These are phyloP conservation scores for Drosophila affinis DNA, from an alignment of 2,888 invertebrate species.

Conservation along the genomic window DNA sequence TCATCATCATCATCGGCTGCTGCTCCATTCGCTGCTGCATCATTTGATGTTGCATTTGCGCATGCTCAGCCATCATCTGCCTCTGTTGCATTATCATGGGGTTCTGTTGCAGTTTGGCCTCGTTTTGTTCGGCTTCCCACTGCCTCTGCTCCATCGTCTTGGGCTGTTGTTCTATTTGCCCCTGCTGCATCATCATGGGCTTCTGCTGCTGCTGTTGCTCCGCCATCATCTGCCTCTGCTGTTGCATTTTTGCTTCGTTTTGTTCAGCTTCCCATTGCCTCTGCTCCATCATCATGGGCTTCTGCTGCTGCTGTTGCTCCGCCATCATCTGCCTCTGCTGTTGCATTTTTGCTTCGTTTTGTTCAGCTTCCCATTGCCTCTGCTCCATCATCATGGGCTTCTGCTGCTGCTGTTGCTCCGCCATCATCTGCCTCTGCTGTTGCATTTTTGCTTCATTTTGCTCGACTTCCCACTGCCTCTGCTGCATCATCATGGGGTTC, in stretches of 20 bases:
- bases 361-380: slow-evolving; percentile 36
- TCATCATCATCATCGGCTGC: slow-evolving; percentile 6
- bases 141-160: slow-evolving; percentile 13
- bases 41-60: slow-evolving; percentile 37
- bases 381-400: slow-evolving; percentile 17
- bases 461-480: slow-evolving; percentile 36
- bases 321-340: slow-evolving; percentile 33
- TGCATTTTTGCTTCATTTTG: slow-evolving; percentile 25
- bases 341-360: slow-evolving; percentile 23
- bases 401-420: too few species aligned
- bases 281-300: slow-evolving; percentile 13
- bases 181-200: too few species aligned
- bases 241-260: slow-evolving; percentile 8
- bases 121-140: slow-evolving; percentile 22
- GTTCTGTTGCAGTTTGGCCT: slow-evolving; percentile 23
- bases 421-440: too few species aligned
- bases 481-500: slow-evolving; percentile 7
- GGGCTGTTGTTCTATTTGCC: background rate
- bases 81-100: slow-evolving; percentile 24
- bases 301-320: slow-evolving; percentile 25
- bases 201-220: slow-evolving; percentile 24
- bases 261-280: slow-evolving; percentile 13
- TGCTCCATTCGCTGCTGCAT: slow-evolving; percentile 15
- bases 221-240: slow-evolving; percentile 20
- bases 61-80: slow-evolving; percentile 35